These are phyloP conservation scores for Actinemys pallida DNA, from an alignment of 2,113 vertebrate genomes.

Conservation along the genomic window DNA sequence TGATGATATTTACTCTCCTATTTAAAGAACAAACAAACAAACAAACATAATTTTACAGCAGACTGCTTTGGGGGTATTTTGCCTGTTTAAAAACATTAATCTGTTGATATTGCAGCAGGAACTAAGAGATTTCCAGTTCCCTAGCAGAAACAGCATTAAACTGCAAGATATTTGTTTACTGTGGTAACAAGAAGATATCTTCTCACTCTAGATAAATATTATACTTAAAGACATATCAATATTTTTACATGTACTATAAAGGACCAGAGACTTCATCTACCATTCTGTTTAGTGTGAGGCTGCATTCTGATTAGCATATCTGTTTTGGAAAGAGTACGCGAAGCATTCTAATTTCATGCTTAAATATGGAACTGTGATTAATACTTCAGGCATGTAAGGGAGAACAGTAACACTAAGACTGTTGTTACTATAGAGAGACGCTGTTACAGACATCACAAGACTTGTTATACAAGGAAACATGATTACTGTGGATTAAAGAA, in stretches of 20 bases:
- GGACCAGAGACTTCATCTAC: constrained; percentile 36
- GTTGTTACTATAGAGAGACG: constrained; percentile 58
- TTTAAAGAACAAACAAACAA: background rate
- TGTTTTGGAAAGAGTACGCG: constrained; percentile 63
- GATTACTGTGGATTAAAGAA: constrained; percentile 66
- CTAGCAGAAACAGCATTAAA: background rate
- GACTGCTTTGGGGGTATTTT: background rate
- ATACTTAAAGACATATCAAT: too few species aligned
- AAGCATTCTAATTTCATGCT: constrained; percentile 58
- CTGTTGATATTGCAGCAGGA: background rate
- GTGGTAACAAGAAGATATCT: rapidly evolving
- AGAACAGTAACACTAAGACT: constrained; percentile 29
- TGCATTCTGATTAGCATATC: constrained; percentile 57
- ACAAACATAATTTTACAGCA: background rate
- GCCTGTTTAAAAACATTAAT: background rate
- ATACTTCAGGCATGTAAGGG: constrained; percentile 65
- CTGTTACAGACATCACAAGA: constrained; percentile 68
- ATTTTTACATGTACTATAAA: background rate
- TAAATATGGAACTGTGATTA: constrained; percentile 73
- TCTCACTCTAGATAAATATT: background rate
- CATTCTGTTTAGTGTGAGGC: constrained; percentile 38
- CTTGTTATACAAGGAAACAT: constrained; percentile 72
- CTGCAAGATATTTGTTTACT: background rate
- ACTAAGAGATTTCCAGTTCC: background rate
- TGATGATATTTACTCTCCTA: background rate